Percentiles rank a stretch among this genome's conserved stretches.
Conservation (phyloP, 2,797 vertebrate genomes). For the Dromococcyx pavoninus region DNA sequence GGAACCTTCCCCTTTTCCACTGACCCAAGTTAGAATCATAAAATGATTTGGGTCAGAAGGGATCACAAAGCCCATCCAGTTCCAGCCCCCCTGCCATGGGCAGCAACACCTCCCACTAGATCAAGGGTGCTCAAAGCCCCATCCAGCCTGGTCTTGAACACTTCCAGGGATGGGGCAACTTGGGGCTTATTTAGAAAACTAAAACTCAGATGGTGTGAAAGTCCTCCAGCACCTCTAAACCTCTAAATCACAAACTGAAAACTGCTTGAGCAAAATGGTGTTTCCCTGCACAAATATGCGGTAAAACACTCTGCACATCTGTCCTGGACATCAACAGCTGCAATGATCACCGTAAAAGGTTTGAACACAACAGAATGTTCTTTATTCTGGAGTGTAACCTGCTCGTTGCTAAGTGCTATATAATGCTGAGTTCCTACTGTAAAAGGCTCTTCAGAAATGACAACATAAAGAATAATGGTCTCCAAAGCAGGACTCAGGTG, state of each 20-base stretch:
- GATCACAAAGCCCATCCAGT: no score
- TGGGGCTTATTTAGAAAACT: neutral
- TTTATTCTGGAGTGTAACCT: constrained; percentile 41
- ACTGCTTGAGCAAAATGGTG: neutral
- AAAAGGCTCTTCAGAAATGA: constrained; percentile 64
- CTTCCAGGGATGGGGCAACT: no score
- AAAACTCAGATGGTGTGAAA: neutral
- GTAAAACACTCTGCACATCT: neutral
- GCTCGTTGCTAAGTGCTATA: constrained; percentile 49
- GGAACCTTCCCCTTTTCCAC: neutral
- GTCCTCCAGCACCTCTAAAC: neutral
- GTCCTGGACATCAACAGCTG: neutral
- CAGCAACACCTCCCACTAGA: no score
- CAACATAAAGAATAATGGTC: constrained; percentile 63
- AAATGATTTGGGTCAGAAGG: no score
- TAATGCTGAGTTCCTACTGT: constrained; percentile 17
- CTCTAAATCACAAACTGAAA: neutral
- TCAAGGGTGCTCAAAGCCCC: no score
- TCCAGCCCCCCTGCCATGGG: no score
- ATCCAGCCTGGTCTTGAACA: no score
- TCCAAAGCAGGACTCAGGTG: constrained; percentile 59
- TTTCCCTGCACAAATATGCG: neutral
- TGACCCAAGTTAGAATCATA: neutral
- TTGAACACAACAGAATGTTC: constrained; percentile 25
- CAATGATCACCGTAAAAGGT: constrained; percentile 13